A percentile compares a stretch with the other conserved stretches of the same genome.
phyloP scores from a whole-genome alignment of 2,888 invertebrate genomes.

The Ephialtes manifestator region DNA sequence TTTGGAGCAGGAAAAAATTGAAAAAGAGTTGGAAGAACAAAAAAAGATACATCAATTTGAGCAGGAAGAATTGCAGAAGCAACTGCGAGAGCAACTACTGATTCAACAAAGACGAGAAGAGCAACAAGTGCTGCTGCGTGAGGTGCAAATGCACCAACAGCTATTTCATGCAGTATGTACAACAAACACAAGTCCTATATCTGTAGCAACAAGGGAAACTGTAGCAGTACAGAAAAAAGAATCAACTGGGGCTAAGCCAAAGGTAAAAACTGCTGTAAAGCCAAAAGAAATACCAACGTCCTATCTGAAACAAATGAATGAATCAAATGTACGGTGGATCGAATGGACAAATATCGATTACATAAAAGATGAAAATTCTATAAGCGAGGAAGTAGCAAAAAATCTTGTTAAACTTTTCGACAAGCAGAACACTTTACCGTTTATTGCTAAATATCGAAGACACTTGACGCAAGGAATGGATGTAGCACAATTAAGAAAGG shows the following conservation, averaged over 20 bases:
- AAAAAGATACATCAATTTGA: background rate
- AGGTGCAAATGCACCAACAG: background rate
- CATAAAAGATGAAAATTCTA: constrained; percentile 84
- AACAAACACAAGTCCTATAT: background rate
- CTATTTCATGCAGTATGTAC: no score
- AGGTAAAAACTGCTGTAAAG: background rate
- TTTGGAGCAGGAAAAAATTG: background rate
- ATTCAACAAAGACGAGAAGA: background rate
- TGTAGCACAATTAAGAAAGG: constrained; percentile 91
- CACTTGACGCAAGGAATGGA: constrained; percentile 91
- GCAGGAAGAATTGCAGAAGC: background rate
- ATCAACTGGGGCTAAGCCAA: background rate
- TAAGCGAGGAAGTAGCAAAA: constrained; percentile 86
- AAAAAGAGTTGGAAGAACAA: background rate
- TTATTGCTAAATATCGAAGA: constrained; percentile 95
- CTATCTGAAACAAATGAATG: background rate
- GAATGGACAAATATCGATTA: constrained; percentile 80
- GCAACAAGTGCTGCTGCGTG: background rate
- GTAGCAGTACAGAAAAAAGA: background rate
- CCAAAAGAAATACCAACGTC: background rate
- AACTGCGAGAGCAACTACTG: background rate
- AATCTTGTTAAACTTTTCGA: constrained; percentile 90
- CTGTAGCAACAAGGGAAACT: background rate
- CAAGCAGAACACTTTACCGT: constrained; percentile 95
- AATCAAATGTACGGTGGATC: background rate